A percentile compares a stretch with the other conserved stretches of the same genome.
These are phyloP conservation scores for Ictalurus punctatus DNA, from an alignment of 2,113 vertebrate genomes.

Conservation along the genomic window DNA sequence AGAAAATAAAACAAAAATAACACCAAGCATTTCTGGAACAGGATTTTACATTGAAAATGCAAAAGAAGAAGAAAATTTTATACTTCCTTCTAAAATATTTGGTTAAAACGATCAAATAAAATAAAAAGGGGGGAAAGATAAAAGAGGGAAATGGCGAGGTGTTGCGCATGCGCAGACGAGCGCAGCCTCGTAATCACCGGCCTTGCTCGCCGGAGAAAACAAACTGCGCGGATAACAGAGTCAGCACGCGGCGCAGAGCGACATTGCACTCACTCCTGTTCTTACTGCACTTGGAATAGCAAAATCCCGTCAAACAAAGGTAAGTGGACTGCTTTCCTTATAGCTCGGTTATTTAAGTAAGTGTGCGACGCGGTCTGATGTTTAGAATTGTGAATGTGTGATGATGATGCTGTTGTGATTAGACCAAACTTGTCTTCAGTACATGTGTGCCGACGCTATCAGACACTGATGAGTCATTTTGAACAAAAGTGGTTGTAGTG, in stretches of 20 bases:
- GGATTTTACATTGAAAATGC: not conserved
- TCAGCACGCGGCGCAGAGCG: not conserved
- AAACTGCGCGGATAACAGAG: constrained; percentile 56
- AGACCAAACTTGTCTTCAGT: constrained; percentile 47
- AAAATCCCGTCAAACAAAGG: not conserved
- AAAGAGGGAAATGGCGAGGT: not conserved
- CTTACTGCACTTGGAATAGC: not conserved
- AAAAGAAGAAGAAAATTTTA: no score
- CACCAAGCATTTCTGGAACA: no score
- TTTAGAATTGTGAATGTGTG: not conserved
- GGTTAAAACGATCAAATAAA: not conserved
- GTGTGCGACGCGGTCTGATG: not conserved
- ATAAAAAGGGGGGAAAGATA: not conserved
- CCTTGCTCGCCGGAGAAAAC: constrained; percentile 58
- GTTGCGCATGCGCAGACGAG: constrained; percentile 54
- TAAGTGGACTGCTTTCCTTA: not conserved
- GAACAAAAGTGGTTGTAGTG: not conserved
- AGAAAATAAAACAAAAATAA: not conserved
- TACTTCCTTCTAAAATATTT: not conserved
- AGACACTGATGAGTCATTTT: not conserved
- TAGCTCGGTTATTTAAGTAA: not conserved
- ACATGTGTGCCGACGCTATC: constrained; percentile 44
- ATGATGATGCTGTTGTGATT: constrained; percentile 45
- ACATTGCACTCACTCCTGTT: not conserved
- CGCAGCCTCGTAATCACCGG: constrained; percentile 52